Evolutionary conservation across 1,140 invertebrate species (phyloP).

Genomic region (Ridgeia piscesae): DNA sequence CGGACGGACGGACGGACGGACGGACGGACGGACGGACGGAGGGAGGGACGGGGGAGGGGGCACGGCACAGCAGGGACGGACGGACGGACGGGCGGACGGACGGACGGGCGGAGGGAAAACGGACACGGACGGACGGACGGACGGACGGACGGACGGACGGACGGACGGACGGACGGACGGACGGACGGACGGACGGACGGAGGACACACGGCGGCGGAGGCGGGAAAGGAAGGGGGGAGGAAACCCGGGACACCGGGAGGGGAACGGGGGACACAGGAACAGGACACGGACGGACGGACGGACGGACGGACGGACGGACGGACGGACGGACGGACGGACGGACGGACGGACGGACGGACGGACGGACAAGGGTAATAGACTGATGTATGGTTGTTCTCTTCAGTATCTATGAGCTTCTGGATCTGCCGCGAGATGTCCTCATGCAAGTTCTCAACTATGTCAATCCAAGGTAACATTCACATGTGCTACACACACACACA

Average conservation of each 20-base stretch:
- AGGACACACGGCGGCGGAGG: no score
- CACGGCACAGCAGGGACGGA: not conserved
- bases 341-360: not conserved
- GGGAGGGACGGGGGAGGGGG: no score
- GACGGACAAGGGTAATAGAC: not conserved
- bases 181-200: no score
- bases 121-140: not conserved
- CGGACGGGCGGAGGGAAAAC: no score
- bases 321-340: not conserved
- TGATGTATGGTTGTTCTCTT: not conserved
- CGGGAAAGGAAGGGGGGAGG: no score
- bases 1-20: not conserved
- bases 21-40: not conserved
- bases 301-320: not conserved
- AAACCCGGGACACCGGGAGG: no score
- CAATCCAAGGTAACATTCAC: not conserved
- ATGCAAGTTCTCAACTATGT: slow-evolving; percentile 41
- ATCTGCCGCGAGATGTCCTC: slow-evolving; percentile 42
- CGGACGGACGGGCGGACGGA: no score
- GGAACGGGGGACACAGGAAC: no score
- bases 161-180: not conserved
- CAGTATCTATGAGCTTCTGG: slow-evolving; percentile 45
- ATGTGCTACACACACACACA: not conserved
- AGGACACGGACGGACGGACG: not conserved
- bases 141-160: not conserved